These are phyloP conservation scores for Strigamia transsilvanica DNA, from an alignment of 2,888 invertebrate genomes.

Conservation along the genomic window DNA sequence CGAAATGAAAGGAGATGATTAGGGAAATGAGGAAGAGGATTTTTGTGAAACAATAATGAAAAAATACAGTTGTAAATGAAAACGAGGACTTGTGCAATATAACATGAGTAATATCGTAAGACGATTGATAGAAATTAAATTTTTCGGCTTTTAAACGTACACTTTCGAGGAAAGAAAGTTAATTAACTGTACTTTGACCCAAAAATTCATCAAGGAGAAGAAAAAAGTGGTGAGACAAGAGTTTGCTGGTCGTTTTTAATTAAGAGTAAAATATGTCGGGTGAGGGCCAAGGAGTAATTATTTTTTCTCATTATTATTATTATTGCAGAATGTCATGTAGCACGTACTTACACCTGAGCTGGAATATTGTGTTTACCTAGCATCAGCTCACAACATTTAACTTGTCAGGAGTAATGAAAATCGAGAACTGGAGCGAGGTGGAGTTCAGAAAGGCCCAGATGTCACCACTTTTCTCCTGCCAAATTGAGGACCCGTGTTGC, in stretches of 20 bases:
- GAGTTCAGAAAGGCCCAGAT: conserved; percentile 9
- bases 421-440: conserved; percentile 3
- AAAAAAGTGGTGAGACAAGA: not conserved
- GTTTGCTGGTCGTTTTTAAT: not conserved
- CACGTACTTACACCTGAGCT: not conserved
- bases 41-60: not conserved
- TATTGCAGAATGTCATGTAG: not conserved
- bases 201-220: not conserved
- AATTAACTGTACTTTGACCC: not conserved
- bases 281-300: not conserved
- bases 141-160: not conserved
- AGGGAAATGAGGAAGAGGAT: not conserved
- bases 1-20: no score
- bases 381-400: conserved; percentile 1
- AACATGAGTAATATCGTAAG: not conserved
- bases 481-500: conserved; percentile 20
- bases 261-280: not conserved
- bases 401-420: conserved; percentile 20
- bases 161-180: not conserved
- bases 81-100: not conserved
- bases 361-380: not conserved
- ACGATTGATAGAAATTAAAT: not conserved
- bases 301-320: not conserved
- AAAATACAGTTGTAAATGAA: not conserved
- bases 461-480: conserved; percentile 17